Evolutionary conservation across 2,888 invertebrate genomes (phyloP), one percentile per base, ranked within the genome.

Genomic region (Megastigmus dorsalis): DNA sequence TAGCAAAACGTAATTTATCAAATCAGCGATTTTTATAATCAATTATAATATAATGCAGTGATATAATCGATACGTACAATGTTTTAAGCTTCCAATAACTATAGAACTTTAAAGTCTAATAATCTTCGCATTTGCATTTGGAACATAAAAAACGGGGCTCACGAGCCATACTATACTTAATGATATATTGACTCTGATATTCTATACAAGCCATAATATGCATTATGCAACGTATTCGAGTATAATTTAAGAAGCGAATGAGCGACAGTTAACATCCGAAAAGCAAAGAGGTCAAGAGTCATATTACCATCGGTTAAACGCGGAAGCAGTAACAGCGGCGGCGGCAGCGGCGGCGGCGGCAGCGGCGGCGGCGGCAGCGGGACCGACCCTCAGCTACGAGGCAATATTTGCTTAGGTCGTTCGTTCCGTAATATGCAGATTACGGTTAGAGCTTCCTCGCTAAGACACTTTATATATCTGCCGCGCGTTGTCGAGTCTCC

Each of bases 251-350:
- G 65, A 41, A 26, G 33, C 23, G 13, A 50, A 41, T 30, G 60
- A 67, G 13, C 33, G 59, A 59, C 38, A 48, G 45, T 23, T 52
- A 55, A 30, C 33, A 70, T 66, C 28, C 65, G 30, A 70, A 55
- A 63, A 78, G 67, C 79, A 77, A 80, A 73, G 81, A 78, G 80
- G 78, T 83, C 80, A 81, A 83, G 82, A 78, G 79, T 82, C 78
- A 75, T 80, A 82, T 71, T 72, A 72, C 63, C 62, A 2, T 65
- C 33, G 70, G 70, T 55, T 62, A 55, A 71, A 67, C 70, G 62
- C 60, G 69, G 69, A 69, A 74, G 74, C 62, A 9, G n/a, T n/a
- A n/a, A 20, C n/a, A 54, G 38, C 57, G n/a, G 15, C 18, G 30
- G 26, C 36, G 36, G 10, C n/a, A n/a, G n/a, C n/a, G n/a, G n/a